Evolutionary conservation across 2,888 invertebrate species (phyloP).

Genomic region (Carpatolechia fugitivella): DNA sequence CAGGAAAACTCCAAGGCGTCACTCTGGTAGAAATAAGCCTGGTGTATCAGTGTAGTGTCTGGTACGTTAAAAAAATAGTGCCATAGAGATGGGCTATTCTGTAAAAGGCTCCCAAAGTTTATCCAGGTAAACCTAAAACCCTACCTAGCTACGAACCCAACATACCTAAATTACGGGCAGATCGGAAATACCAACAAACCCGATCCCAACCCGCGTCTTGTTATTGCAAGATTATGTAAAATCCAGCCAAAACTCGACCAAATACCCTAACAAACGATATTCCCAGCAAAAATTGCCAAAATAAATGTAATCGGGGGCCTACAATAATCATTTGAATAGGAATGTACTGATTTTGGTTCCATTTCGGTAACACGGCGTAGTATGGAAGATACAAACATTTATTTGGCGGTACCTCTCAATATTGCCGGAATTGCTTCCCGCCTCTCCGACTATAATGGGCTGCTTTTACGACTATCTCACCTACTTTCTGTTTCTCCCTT

Average conservation of each 20-base stretch:
- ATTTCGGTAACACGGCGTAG: constrained; percentile 25
- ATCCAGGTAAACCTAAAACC: not conserved
- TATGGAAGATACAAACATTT: constrained; percentile 35
- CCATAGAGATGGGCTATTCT: too few relatives aligned
- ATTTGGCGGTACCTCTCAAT: constrained; percentile 35
- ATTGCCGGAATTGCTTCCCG: constrained; percentile 28
- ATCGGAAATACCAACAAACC: not conserved
- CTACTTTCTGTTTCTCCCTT: constrained; percentile 24
- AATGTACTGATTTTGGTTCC: constrained; percentile 65
- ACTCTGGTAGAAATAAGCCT: too few relatives aligned
- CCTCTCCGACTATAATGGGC: constrained; percentile 29
- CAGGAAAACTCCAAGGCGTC: too few relatives aligned
- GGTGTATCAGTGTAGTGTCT: too few relatives aligned
- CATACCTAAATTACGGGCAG: not conserved
- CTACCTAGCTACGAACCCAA: not conserved
- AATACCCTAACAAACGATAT: constrained; percentile 37
- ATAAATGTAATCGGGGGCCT: constrained; percentile 69
- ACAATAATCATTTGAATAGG: constrained; percentile 77
- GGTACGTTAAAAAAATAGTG: too few relatives aligned
- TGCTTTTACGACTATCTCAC: constrained; percentile 36
- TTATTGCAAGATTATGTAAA: constrained; percentile 33
- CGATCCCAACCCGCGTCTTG: constrained; percentile 11
- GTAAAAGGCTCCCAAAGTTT: too few relatives aligned
- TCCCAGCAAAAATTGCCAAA: constrained; percentile 46
- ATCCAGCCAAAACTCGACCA: constrained; percentile 27